Percentiles rank a stretch among this genome's conserved stretches.
phyloP scores from a whole-genome alignment of 1,140 invertebrate genomes.

The Dreissena rostriformis region DNA sequence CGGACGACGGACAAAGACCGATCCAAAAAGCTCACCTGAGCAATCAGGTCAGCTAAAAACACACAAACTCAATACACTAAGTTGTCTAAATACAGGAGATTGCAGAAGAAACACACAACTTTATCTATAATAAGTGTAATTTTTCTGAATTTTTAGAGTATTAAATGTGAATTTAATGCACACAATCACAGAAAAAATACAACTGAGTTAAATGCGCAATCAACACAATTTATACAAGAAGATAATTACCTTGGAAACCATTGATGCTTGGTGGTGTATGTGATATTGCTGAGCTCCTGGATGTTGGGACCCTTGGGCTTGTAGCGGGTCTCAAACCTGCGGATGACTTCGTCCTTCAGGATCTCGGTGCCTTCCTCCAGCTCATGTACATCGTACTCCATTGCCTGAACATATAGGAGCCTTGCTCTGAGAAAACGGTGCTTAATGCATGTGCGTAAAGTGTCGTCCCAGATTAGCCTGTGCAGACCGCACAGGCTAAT shows the following conservation, averaged over 20 bases:
- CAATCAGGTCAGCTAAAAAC: no score
- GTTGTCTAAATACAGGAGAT: no score
- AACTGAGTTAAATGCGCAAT: not conserved
- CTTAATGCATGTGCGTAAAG: no score
- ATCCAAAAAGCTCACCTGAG: no score
- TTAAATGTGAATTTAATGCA: not conserved
- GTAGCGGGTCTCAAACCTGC: slow-evolving; percentile 62
- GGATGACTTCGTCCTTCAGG: slow-evolving; percentile 65
- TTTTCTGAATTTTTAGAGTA: not conserved
- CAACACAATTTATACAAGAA: not conserved
- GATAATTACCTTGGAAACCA: slow-evolving; percentile 68
- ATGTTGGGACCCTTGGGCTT: slow-evolving; percentile 67
- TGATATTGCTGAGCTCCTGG: slow-evolving; percentile 67
- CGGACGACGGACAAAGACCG: no score
- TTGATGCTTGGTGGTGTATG: slow-evolving; percentile 69
- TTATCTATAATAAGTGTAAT: not conserved
- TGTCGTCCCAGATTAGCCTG: no score
- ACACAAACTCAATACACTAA: no score
- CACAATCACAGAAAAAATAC: not conserved
- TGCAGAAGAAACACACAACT: no score
- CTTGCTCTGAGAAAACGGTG: no score
- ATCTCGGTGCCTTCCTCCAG: slow-evolving; percentile 41
- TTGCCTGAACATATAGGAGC: slow-evolving; percentile 54
- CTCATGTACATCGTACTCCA: slow-evolving; percentile 41
- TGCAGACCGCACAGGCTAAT: no score